phyloP scores from a whole-genome alignment of 2,797 vertebrate genomes.

The Sebastes taczanowskii region DNA sequence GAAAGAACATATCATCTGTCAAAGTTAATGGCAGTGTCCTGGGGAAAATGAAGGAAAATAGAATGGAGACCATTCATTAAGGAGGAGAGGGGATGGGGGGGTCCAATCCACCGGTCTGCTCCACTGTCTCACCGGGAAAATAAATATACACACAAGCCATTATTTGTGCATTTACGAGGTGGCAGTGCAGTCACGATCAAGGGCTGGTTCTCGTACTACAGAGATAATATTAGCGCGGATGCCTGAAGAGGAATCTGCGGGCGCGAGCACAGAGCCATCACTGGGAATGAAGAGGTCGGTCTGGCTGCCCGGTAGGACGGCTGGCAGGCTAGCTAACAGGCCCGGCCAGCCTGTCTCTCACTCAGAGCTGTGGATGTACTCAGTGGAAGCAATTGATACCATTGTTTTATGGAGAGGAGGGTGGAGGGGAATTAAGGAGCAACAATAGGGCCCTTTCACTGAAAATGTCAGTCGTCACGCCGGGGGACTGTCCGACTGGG shows the following conservation, averaged over 20 bases:
- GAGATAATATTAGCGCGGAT: constrained; percentile 64
- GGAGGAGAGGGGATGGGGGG: constrained; percentile 35
- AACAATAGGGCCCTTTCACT: constrained; percentile 82
- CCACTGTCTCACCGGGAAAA: constrained; percentile 70
- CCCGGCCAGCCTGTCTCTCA: constrained; percentile 65
- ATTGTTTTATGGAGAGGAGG: constrained; percentile 79
- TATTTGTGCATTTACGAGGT: constrained; percentile 78
- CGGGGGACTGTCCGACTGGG: constrained; percentile 75
- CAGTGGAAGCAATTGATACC: constrained; percentile 80
- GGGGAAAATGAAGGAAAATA: constrained; percentile 79
- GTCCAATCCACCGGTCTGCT: constrained; percentile 50
- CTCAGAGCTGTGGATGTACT: constrained; percentile 75
- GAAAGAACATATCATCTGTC: constrained; percentile 83
- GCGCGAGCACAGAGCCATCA: constrained; percentile 21
- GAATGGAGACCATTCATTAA: constrained; percentile 82
- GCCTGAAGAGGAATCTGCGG: constrained; percentile 40
- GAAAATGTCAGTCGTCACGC: constrained; percentile 81
- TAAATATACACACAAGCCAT: constrained; percentile 78
- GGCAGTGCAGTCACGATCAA: constrained; percentile 61
- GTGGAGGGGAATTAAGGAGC: constrained; percentile 71
- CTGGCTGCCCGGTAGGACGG: constrained; percentile 47
- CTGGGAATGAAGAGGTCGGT: constrained; percentile 55
- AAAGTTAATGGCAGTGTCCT: constrained; percentile 81
- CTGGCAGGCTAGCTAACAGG: constrained; percentile 55
- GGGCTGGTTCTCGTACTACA: constrained; percentile 62